Conservation (phyloP, 2,888 invertebrate species). For the Thysanoteuthis rhombus region DNA sequence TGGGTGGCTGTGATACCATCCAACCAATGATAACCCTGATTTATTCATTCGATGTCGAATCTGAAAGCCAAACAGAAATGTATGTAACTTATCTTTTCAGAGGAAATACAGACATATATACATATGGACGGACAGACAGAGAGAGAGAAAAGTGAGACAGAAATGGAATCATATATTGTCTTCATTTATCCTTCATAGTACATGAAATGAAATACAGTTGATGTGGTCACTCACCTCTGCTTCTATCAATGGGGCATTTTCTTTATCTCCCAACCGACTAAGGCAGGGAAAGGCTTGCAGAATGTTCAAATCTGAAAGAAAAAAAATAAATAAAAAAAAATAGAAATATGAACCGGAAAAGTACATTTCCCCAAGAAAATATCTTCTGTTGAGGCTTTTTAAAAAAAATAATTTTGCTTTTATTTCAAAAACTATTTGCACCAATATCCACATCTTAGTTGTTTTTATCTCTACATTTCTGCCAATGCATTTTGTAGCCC, state of each 20-base stretch:
- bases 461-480: too few species aligned
- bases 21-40: conserved; percentile 80
- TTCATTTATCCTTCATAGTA: too few species aligned
- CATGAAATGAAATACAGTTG: neutral
- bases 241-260: conserved; percentile 73
- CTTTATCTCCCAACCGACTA: conserved; percentile 79
- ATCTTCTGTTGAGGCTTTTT: neutral
- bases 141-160: neutral
- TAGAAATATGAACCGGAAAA: neutral
- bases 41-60: conserved; percentile 85
- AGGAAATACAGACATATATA: neutral
- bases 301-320: conserved; percentile 80
- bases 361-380: neutral
- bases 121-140: neutral
- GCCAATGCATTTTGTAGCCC: too few species aligned
- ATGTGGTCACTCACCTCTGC: conserved; percentile 59
- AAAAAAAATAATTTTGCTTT: too few species aligned
- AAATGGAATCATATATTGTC: too few species aligned
- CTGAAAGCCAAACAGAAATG: conserved; percentile 45
- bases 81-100: neutral
- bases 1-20: conserved; percentile 94
- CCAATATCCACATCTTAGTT: too few species aligned
- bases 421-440: too few species aligned
- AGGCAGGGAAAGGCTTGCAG: conserved; percentile 90
- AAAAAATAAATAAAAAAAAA: conserved; percentile 49